Evolutionary conservation across 2,113 vertebrate genomes (phyloP), one percentile per base, ranked within the genome.

Genomic region (Colistium nudipinnis): DNA sequence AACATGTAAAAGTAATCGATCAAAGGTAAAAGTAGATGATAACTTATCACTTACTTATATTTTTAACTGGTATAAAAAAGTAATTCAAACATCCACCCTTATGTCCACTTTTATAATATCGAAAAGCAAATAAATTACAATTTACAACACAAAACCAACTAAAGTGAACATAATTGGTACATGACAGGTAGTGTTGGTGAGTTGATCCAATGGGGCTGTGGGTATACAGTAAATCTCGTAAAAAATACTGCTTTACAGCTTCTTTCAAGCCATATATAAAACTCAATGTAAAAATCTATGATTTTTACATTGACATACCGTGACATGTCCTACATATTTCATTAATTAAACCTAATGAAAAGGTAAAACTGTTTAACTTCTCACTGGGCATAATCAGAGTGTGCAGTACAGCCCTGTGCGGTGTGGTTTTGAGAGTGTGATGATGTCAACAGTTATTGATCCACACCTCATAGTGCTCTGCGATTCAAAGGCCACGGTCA

Each of bases 371-470:
- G 52, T 25, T n/a, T 13, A 36, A 51, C 4, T 7, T 22, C 1
- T 47, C 30, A 12, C 20, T n/a, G 8, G 47, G 39, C 5, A 20
- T 45, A 36, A 27, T 56, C 14, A 11, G 48, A 38, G 13, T 4
- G 1, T 20, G 38, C 13, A 6, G 14, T 28, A 25, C 30, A 31
- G 35, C 14, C 2, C 45, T n/a, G 61, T 54, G 25, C 30, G 28
- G 70, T 43, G 28, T 45, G 55, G 48, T 62, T 57, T 45, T n/a
- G 59, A 61, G 71, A 76, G 52, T 62, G 62, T 35, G 68, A 86
- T 91, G 91, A 90, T 89, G 90, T 91, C 88, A 89, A 62, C 53
- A 35, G n/a, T 25, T 68, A 89, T 70, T 88, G 85, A 90, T 91
- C 88, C 47, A 57, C 69, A 65, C 66, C 80, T 81, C 59, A 82